Conservation (phyloP, 2,888 invertebrate genomes). For the Hecatera dysodea region DNA sequence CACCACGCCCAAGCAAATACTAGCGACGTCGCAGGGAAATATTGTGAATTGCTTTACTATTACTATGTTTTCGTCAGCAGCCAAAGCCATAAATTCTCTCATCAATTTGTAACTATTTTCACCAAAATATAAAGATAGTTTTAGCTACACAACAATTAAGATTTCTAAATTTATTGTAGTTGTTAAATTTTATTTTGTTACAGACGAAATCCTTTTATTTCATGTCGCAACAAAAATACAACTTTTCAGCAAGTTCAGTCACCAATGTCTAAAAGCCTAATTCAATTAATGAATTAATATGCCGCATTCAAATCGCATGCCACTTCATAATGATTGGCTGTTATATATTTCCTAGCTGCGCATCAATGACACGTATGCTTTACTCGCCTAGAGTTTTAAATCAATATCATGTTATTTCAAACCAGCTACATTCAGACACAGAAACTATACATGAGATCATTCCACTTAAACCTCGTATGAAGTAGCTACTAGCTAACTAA, state of each 20-base stretch:
- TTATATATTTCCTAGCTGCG: conserved; percentile 11
- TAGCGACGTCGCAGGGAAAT: neutral
- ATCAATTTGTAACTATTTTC: conserved; percentile 16
- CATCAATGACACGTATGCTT: conserved; percentile 6
- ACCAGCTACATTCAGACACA: neutral
- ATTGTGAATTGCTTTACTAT: neutral
- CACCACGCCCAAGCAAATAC: neutral
- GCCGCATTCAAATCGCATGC: conserved; percentile 10
- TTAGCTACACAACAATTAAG: neutral
- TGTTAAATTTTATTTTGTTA: too few species aligned
- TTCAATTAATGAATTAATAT: conserved; percentile 22
- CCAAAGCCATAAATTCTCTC: conserved; percentile 3
- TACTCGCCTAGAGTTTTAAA: neutral
- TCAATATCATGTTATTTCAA: conserved; percentile 1
- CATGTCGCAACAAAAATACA: neutral
- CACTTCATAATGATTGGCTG: conserved; percentile 21
- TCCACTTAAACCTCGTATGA: conserved; percentile 10
- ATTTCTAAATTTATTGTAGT: too few species aligned
- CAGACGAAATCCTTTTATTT: neutral
- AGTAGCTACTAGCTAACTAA: conserved; percentile 8
- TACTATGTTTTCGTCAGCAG: conserved; percentile 13
- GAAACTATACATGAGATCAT: conserved; percentile 22
- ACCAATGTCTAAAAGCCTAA: conserved; percentile 6
- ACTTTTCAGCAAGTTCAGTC: neutral
- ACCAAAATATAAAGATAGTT: too few species aligned